phyloP scores from a whole-genome alignment of 2,888 invertebrate species.

The Lepidocyrtinus sp. region DNA sequence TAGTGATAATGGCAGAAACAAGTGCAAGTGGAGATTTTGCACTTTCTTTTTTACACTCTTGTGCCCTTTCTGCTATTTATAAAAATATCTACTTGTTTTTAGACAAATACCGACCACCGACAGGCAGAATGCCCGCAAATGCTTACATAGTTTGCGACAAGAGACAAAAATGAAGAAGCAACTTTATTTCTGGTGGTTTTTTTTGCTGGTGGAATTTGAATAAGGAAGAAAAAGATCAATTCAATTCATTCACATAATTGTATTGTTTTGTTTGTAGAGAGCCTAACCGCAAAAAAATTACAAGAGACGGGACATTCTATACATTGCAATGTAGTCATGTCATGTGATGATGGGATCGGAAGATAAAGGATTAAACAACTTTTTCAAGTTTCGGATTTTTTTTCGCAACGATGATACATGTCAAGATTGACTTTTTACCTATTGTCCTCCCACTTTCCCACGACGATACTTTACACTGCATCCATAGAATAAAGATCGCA shows the following conservation, averaged over 20 bases:
- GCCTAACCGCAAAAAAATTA: conserved; percentile 47
- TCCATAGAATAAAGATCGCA: too few relatives aligned
- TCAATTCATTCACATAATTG: conserved; percentile 40
- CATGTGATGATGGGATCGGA: neutral
- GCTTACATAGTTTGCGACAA: neutral
- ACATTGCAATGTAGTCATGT: neutral
- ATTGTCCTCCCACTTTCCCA: conserved; percentile 46
- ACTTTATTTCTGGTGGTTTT: conserved; percentile 47
- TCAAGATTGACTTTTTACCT: conserved; percentile 37
- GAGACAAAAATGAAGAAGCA: conserved; percentile 36
- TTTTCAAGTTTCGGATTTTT: neutral
- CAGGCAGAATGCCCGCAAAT: neutral
- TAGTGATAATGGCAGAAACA: conserved; percentile 12
- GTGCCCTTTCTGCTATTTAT: neutral
- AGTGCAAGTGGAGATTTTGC: conserved; percentile 58
- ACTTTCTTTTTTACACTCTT: conserved; percentile 43
- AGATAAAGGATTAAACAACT: neutral
- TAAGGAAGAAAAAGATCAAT: too few relatives aligned
- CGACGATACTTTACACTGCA: conserved; percentile 36
- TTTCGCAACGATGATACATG: neutral
- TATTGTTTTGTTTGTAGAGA: conserved; percentile 22
- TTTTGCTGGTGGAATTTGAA: too few relatives aligned
- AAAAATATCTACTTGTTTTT: too few relatives aligned
- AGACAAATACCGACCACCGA: conserved; percentile 15
- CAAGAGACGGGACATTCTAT: conserved; percentile 13